These are phyloP conservation scores for Hyles vespertilio DNA, from an alignment of 1,140 invertebrate species.

Conservation along the genomic window DNA sequence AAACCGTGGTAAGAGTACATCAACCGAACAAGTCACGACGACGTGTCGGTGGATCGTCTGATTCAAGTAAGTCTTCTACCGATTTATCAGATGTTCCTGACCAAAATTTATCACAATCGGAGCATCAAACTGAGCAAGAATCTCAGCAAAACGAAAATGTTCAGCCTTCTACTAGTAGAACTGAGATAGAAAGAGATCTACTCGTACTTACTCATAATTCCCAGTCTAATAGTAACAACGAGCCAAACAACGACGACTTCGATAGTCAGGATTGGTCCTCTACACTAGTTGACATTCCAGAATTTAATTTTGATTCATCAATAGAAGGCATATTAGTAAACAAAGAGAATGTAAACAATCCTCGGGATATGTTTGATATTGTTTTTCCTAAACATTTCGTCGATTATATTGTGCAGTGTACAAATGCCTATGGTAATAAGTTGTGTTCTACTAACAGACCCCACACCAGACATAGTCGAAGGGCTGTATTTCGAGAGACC, in stretches of 20 bases:
- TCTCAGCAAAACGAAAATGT: slow-evolving; percentile 8
- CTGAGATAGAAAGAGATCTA: too few relatives aligned
- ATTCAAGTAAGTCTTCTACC: background rate
- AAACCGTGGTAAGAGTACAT: slow-evolving; percentile 10
- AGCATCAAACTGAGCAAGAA: background rate
- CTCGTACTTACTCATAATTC: too few relatives aligned
- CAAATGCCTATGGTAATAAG: slow-evolving; percentile 21
- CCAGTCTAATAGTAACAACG: background rate
- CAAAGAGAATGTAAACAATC: slow-evolving; percentile 15
- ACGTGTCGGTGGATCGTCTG: background rate
- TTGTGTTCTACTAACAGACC: slow-evolving; percentile 20
- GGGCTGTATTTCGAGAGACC: slow-evolving; percentile 5
- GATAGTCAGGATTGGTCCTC: too few relatives aligned
- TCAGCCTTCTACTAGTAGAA: background rate
- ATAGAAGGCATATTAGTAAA: slow-evolving; percentile 18
- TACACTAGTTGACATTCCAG: slow-evolving; percentile 21
- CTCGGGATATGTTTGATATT: slow-evolving; percentile 24
- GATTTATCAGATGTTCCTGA: background rate
- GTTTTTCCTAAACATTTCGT: slow-evolving; percentile 23
- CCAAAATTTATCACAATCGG: background rate
- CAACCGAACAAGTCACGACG: slow-evolving; percentile 14
- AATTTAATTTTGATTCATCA: slow-evolving; percentile 25
- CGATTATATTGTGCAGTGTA: slow-evolving; percentile 27
- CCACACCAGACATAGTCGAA: slow-evolving; percentile 21
- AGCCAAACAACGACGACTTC: slow-evolving; percentile 7